These are phyloP conservation scores for Drosophila pseudoananassae DNA, from an alignment of 1,140 invertebrate species.

Conservation along the genomic window DNA sequence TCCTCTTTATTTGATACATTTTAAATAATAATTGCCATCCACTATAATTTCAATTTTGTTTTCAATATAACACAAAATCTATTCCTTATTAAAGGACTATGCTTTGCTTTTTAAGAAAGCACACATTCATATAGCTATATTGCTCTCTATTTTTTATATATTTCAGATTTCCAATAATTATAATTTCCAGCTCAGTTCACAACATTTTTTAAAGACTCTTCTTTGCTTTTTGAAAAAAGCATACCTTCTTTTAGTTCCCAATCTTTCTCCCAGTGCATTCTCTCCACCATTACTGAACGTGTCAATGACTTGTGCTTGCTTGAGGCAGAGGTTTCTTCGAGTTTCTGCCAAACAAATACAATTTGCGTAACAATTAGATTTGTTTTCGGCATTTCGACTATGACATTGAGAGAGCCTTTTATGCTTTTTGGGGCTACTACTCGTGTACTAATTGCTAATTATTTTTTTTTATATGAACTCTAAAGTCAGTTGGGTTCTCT, in stretches of 20 bases:
- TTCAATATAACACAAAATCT: too few species aligned
- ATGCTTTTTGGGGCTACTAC: slow-evolving; percentile 35
- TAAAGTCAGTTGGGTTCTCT: slow-evolving; percentile 9
- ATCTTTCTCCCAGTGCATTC: slow-evolving; percentile 13
- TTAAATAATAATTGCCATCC: too few species aligned
- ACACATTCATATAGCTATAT: too few species aligned
- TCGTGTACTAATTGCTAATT: slow-evolving; percentile 36
- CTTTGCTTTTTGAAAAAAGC: too few species aligned
- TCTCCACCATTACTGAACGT: slow-evolving; percentile 6
- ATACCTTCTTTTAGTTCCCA: neutral
- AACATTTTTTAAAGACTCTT: too few species aligned
- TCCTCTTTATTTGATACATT: too few species aligned
- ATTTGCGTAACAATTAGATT: slow-evolving; percentile 58
- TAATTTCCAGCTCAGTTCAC: too few species aligned
- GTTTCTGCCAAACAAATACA: slow-evolving; percentile 41
- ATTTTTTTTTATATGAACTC: slow-evolving; percentile 6
- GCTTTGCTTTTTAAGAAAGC: too few species aligned
- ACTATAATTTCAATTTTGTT: too few species aligned
- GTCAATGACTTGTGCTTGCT: slow-evolving; percentile 46
- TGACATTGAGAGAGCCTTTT: slow-evolving; percentile 53
- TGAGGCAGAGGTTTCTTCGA: slow-evolving; percentile 35
- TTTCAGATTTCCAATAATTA: too few species aligned
- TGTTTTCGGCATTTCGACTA: slow-evolving; percentile 15
- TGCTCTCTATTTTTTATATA: too few species aligned
- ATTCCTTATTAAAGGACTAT: too few species aligned